These are phyloP conservation scores for Strix aluco DNA, from an alignment of 2,113 vertebrate genomes.

Conservation along the genomic window DNA sequence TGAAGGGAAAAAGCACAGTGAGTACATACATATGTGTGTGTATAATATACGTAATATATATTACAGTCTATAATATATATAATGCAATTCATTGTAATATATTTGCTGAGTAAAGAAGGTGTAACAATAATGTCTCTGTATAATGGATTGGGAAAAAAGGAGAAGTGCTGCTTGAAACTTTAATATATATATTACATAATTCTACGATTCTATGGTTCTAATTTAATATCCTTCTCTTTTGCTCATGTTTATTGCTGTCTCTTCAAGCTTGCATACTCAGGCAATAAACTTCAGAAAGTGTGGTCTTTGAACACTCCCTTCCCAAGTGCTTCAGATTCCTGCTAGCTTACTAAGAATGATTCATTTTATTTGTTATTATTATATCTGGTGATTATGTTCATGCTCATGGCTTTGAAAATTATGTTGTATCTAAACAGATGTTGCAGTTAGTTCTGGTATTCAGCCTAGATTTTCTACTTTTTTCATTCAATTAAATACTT, in stretches of 20 bases:
- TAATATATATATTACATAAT: neutral
- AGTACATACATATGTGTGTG: neutral
- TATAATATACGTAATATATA: neutral
- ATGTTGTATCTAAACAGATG: neutral
- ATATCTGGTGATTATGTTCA: neutral
- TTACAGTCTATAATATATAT: neutral
- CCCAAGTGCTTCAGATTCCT: neutral
- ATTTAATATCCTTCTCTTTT: neutral
- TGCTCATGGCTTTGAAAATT: neutral
- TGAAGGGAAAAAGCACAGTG: neutral
- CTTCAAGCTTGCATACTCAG: neutral
- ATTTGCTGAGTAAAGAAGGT: neutral
- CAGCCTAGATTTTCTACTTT: neutral
- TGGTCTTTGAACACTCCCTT: neutral
- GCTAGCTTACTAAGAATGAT: neutral
- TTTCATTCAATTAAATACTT: neutral
- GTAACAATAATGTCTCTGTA: neutral
- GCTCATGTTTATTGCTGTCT: neutral
- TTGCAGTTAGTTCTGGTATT: neutral
- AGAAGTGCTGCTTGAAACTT: neutral
- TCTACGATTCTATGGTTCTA: neutral
- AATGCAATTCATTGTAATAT: neutral
- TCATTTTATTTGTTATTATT: neutral
- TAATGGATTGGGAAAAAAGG: neutral
- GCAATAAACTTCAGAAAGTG: neutral